Evolutionary conservation across 2,797 vertebrate genomes (phyloP), one percentile per base, ranked within the genome.

Genomic region (Micromesistius poutassou): DNA sequence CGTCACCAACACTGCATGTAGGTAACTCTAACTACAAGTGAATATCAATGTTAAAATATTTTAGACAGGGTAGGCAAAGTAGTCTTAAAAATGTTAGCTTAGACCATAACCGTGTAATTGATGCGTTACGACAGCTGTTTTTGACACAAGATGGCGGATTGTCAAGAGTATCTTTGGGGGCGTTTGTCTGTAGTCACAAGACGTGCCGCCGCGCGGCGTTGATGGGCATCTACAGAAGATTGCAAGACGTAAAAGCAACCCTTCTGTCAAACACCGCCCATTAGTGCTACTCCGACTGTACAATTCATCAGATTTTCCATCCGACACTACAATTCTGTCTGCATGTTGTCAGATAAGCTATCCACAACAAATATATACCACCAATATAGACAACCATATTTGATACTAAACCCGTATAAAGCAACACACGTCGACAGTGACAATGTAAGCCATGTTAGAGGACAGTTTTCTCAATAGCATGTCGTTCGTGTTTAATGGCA

Each of bases 141-240:
- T 55, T 19, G 40, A 10, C 3, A 89, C 85, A 93, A 93, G 77
- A 93, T 93, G 91, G 93, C 91, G 86, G 91, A 75, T 0, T 4
- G 5, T 19, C 5, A 0, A 72, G 14, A 7, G 55, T 1, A 35
- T 12, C 30, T 0, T 1, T 9, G 0, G 0, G 75, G 55, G 38
- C 31, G 87, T 7, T 0, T 22, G 85, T 0, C 0, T 10, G 22
- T 68, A 19, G 1, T 1, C 8, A 7, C 4, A 16, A 6, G n/a
- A 62, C 7, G 7, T 16, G 40, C 40, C 40, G 13, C 40, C 40
- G 12, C 9, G 40, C 40, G 40, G 40, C 40, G 40, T 4, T 16
- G 12, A 42, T 4, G 13, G 40, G 12, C 55, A 8, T 25, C 55
- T 62, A 62, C 22, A 25, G 4, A 16, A 22, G n/a, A 9, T 9